Evolutionary conservation across 2,113 vertebrate species (phyloP), one percentile per base, ranked within the genome.

Genomic region (Potamarius usumacintae): DNA sequence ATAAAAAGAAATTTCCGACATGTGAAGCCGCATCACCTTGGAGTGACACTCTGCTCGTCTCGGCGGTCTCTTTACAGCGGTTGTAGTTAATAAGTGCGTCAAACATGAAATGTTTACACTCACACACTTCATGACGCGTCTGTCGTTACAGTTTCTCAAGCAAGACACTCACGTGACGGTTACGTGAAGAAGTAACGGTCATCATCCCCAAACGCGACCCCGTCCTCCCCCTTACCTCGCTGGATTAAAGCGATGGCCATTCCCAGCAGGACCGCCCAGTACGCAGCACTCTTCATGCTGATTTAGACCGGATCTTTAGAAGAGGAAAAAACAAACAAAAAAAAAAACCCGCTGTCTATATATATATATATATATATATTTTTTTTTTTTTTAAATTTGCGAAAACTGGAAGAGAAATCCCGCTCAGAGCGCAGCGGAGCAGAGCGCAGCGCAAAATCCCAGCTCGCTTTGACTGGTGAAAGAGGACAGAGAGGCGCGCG

Each of bases 161-260:
- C 18, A 57, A 50, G 34, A 63, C 30, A 10, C 25, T 3, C 18
- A 14, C 4, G 27, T 82, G 22, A 30, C 52, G 77, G 7, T 72
- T 65, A 34, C 62, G n/a, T 6, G 58, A 6, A 88, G 48, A 83
- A 77, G 67, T 60, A 71, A 7, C 86, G 53, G 80, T 27, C 34
- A 34, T 34, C 34, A 34, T 34, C 34, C 65, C 60, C 55, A 82
- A 77, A 82, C 65, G 53, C 82, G 62, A 18, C 34, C 57, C 52
- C 22, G 25, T 74, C 42, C 92, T 93, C 17, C 48, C 65, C 48
- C 93, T 93, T 93, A 95, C 95, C 95, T 96, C 95, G 94, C 82
- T 95, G 94, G 90, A 95, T 94, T 89, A 96, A 90, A 92, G 95
- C 93, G 91, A 95, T 55, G 84, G 88, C 89, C 91, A 95, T 92